These are phyloP conservation scores for Spialia ferax DNA, from an alignment of 2,888 invertebrate genomes.

Conservation along the genomic window DNA sequence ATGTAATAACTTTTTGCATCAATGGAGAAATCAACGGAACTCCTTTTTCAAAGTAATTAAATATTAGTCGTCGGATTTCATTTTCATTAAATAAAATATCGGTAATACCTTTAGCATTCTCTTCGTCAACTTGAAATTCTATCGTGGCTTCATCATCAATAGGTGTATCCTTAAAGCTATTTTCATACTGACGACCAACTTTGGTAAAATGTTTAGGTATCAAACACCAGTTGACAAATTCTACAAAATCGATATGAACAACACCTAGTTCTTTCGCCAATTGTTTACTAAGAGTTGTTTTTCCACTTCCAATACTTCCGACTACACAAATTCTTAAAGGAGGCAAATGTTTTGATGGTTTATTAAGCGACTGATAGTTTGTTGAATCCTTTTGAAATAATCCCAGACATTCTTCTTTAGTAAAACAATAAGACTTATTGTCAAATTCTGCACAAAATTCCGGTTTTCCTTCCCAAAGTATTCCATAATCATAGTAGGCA, in stretches of 20 bases:
- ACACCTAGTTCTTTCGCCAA: slow-evolving; percentile 86
- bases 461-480: slow-evolving; percentile 88
- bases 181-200: slow-evolving; percentile 75
- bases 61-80: slow-evolving; percentile 67
- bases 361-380: slow-evolving; percentile 75
- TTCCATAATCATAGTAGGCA: slow-evolving; percentile 78
- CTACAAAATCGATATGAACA: slow-evolving; percentile 79
- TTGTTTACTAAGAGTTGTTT: slow-evolving; percentile 76
- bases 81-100: slow-evolving; percentile 71
- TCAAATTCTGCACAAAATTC: slow-evolving; percentile 81
- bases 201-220: slow-evolving; percentile 76
- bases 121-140: slow-evolving; percentile 73
- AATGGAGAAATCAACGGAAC: slow-evolving; percentile 73
- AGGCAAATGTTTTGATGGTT: slow-evolving; percentile 76
- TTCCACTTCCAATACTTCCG: slow-evolving; percentile 85
- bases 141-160: slow-evolving; percentile 66
- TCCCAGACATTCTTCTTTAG: slow-evolving; percentile 76
- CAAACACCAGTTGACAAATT: slow-evolving; percentile 65
- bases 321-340: slow-evolving; percentile 85
- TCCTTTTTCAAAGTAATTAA: slow-evolving; percentile 82
- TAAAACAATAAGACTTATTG: slow-evolving; percentile 84
- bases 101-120: slow-evolving; percentile 59
- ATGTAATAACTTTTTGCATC: slow-evolving; percentile 72
- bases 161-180: slow-evolving; percentile 64
- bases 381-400: slow-evolving; percentile 81